A percentile compares a stretch with the other conserved stretches of the same genome.
These are phyloP conservation scores for Ceyx melanurus DNA, from an alignment of 2,113 vertebrate genomes.

Conservation along the genomic window DNA sequence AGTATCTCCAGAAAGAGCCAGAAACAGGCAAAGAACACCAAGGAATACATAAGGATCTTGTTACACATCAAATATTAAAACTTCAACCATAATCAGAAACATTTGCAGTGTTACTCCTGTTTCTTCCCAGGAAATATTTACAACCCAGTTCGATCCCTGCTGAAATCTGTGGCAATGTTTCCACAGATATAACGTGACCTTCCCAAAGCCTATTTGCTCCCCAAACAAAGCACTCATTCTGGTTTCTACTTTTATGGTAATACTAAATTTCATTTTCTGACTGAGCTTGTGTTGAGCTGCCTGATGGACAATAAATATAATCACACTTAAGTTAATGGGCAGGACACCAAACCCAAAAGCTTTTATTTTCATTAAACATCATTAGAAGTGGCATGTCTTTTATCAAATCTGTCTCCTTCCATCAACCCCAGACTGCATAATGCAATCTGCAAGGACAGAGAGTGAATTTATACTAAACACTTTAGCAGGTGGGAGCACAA, in stretches of 20 bases:
- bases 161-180: not conserved
- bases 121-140: not conserved
- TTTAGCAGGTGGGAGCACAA: not conserved
- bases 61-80: rapidly evolving
- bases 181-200: not conserved
- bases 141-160: not conserved
- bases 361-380: conserved; percentile 68
- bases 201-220: not conserved
- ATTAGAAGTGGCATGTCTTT: conserved; percentile 59
- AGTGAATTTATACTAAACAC: not conserved
- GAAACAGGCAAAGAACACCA: rapidly evolving
- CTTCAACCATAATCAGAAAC: not conserved
- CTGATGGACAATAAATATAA: conserved; percentile 14
- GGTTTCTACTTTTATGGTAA: not conserved
- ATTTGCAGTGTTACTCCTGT: rapidly evolving
- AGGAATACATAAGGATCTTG: not conserved
- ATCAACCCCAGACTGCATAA: conserved; percentile 42
- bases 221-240: not conserved
- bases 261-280: not conserved
- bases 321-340: conserved; percentile 39
- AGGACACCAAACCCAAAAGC: conserved; percentile 53
- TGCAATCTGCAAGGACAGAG: conserved; percentile 22
- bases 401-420: conserved; percentile 43
- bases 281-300: not conserved
- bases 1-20: not conserved